Percentiles rank a stretch among this genome's conserved stretches.
phyloP scores from a whole-genome alignment of 53 echinoderm and acorn worm genomes.

The Apostichopus leukothele region DNA sequence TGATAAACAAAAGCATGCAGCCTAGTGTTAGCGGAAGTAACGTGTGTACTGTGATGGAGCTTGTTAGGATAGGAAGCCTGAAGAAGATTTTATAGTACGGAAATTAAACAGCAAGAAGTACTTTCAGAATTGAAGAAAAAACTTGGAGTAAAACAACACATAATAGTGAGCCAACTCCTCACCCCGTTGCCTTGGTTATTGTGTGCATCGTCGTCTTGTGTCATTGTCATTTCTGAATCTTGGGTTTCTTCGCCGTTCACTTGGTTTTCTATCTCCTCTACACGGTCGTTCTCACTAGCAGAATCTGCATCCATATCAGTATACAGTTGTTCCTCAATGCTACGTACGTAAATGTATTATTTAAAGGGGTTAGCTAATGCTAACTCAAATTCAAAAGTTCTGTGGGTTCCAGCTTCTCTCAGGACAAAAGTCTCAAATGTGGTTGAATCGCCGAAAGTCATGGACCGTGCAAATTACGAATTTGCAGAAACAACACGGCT shows the following conservation, averaged over 20 bases:
- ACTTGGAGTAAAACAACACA: neutral
- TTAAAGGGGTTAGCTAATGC: neutral
- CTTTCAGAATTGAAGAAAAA: neutral
- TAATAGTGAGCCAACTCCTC: neutral
- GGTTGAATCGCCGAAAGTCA: neutral
- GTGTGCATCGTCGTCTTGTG: conserved; percentile 20
- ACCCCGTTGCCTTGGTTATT: conserved; percentile 14
- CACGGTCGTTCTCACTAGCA: conserved; percentile 1
- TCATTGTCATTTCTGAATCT: conserved; percentile 40
- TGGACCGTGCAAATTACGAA: neutral
- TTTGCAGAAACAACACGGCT: neutral
- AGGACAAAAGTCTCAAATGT: too few species aligned
- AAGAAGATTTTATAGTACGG: neutral
- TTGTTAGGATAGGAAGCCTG: conserved; percentile 11
- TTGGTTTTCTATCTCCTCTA: neutral
- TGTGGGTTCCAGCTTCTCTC: too few species aligned
- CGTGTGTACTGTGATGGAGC: neutral
- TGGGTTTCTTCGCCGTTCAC: conserved; percentile 27
- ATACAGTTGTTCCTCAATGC: neutral
- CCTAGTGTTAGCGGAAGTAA: conserved; percentile 43
- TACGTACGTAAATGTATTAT: neutral
- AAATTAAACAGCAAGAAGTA: neutral
- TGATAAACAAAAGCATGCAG: conserved; percentile 31
- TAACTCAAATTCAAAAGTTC: neutral
- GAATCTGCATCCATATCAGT: neutral